Percentiles rank a stretch among this genome's conserved stretches.
These are phyloP conservation scores for Leptura quadrifasciata DNA, from an alignment of 2,888 invertebrate species.

Conservation along the genomic window DNA sequence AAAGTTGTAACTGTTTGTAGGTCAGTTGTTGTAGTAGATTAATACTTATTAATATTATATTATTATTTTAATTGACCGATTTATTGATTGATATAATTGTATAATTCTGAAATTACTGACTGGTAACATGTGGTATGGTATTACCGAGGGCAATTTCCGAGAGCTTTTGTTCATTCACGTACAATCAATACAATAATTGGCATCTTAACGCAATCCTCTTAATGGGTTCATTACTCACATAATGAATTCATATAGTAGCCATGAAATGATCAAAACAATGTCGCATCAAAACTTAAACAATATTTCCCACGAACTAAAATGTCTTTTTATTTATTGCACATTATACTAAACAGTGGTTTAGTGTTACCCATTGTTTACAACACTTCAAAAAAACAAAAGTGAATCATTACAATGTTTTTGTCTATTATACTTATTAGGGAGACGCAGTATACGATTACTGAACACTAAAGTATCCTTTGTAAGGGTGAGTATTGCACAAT, in stretches of 20 bases:
- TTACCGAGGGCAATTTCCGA: neutral
- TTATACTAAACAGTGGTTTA: conserved; percentile 72
- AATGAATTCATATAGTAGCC: conserved; percentile 52
- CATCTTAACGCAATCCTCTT: conserved; percentile 32
- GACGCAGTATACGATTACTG: conserved; percentile 14
- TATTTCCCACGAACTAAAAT: conserved; percentile 69
- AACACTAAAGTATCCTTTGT: conserved; percentile 12
- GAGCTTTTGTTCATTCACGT: neutral
- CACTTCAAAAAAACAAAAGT: conserved; percentile 73
- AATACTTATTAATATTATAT: too few relatives aligned
- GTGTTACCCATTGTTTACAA: conserved; percentile 73
- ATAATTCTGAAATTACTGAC: neutral
- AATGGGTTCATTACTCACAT: conserved; percentile 17
- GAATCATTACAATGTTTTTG: conserved; percentile 72
- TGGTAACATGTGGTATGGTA: neutral
- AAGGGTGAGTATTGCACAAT: conserved; percentile 33
- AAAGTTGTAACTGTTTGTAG: too few relatives aligned
- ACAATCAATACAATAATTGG: conserved; percentile 32
- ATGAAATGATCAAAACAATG: conserved; percentile 66
- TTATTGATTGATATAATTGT: too few relatives aligned
- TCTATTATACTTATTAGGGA: conserved; percentile 68
- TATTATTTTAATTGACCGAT: too few relatives aligned
- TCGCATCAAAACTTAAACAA: conserved; percentile 54
- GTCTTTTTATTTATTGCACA: conserved; percentile 64
- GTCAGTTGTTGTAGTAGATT: too few relatives aligned